These are phyloP conservation scores for Gymnosoma rotundatum DNA, from an alignment of 2,888 invertebrate species.

Conservation along the genomic window DNA sequence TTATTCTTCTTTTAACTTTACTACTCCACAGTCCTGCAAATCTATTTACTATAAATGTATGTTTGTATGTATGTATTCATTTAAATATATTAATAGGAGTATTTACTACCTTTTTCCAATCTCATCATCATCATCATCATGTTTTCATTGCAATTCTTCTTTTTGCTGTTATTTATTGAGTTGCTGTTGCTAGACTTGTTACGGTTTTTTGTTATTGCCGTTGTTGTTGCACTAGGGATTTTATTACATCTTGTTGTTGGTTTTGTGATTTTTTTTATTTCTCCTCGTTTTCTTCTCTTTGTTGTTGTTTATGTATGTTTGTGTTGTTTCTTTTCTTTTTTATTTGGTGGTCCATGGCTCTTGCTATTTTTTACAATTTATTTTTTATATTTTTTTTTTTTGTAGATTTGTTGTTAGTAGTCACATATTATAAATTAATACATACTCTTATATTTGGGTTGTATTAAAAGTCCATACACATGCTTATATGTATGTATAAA, in stretches of 20 bases:
- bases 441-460: conserved; percentile 15
- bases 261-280: conserved; percentile 10
- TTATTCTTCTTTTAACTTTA: neutral
- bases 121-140: conserved; percentile 5
- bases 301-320: conserved; percentile 52
- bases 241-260: conserved; percentile 52
- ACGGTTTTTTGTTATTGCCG: conserved; percentile 29
- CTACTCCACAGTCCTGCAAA: conserved; percentile 28
- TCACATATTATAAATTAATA: conserved; percentile 15
- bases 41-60: conserved; percentile 19
- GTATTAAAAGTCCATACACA: neutral
- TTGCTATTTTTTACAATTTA: conserved; percentile 66
- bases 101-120: conserved; percentile 44
- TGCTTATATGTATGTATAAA: neutral
- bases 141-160: conserved; percentile 25
- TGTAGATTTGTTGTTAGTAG: conserved; percentile 63
- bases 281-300: conserved; percentile 57
- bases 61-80: neutral
- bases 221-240: conserved; percentile 63
- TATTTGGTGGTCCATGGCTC: conserved; percentile 72
- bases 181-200: conserved; percentile 61
- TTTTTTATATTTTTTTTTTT: conserved; percentile 36
- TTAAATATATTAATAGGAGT: neutral
- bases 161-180: conserved; percentile 66
- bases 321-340: conserved; percentile 65